These are phyloP conservation scores for Aleiodes leptofemur DNA, from an alignment of 2,888 invertebrate species.

Conservation along the genomic window DNA sequence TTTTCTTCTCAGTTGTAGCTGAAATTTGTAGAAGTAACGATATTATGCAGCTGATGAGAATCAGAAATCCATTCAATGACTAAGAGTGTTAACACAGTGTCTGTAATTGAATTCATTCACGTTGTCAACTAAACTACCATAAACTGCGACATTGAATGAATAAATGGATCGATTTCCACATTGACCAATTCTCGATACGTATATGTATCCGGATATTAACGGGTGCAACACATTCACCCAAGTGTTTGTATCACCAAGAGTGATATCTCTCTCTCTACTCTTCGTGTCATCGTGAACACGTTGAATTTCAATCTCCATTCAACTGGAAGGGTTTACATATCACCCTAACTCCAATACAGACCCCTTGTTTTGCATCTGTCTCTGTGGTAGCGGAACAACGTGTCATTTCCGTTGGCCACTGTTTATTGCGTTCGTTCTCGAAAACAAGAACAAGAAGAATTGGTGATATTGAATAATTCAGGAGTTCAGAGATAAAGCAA, in stretches of 20 bases:
- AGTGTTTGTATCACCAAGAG: conserved; percentile 24
- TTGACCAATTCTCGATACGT: conserved; percentile 23
- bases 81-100: not conserved
- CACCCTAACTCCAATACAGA: not conserved
- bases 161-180: conserved; percentile 29
- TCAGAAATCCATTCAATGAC: not conserved
- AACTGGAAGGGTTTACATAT: conserved; percentile 33
- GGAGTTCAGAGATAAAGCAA: too few relatives aligned
- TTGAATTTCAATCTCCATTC: conserved; percentile 46
- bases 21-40: not conserved
- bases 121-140: conserved; percentile 31
- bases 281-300: conserved; percentile 14
- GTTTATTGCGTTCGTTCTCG: conserved; percentile 15
- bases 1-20: too few relatives aligned
- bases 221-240: conserved; percentile 50
- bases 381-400: conserved; percentile 20
- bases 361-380: conserved; percentile 29
- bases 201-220: conserved; percentile 61
- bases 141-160: conserved; percentile 10
- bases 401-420: conserved; percentile 28
- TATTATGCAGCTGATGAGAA: not conserved
- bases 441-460: too few relatives aligned
- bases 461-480: too few relatives aligned
- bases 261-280: conserved; percentile 19
- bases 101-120: conserved; percentile 43